Evolutionary conservation across 2,888 invertebrate species (phyloP), one percentile per base, ranked within the genome.

Genomic region (Chrysolina oricalcia): DNA sequence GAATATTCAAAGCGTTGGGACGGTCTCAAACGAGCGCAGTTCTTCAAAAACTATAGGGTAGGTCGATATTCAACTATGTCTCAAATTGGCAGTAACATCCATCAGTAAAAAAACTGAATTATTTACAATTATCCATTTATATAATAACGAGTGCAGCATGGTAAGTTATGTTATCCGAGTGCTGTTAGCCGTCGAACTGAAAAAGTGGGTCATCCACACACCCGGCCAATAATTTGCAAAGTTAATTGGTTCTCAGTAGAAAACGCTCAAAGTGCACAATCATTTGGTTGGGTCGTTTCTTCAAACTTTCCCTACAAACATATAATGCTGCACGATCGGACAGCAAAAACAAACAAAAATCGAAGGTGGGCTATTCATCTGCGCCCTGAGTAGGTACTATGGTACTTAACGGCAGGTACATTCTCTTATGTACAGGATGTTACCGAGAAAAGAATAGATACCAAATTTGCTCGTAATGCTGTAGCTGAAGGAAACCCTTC

Each of bases 161-260:
- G 53, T 59, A 66, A 73, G 66, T 76, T 74, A 74, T 77, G 72
- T 71, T 74, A 71, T 75, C 66, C 69, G 72, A 70, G 72, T 35
- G 73, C 71, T 72, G 75, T 76, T 80, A 76, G 72, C 72, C 73
- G 66, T 70, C 70, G 53, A 48, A 67, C 73, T 48, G 68, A 74
- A 81, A 81, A 83, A 83, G 83, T 83, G 74, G 83, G 83, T 84
- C 84, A 79, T 64, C 68, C 79, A 74, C 72, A 75, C 65, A 75
- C 75, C 82, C 79, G 80, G 80, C 81, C 82, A 76, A 83, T 83
- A 83, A 84, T 84, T 83, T 84, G 82, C 83, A 83, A 81, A 82
- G 82, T 83, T 84, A 84, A 84, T 85, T 83, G 84, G 78, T 81
- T 78, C 64, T 70, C 59, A 78, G 80, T 80, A 79, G 76, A 80